These are phyloP conservation scores for Sander lucioperca DNA, from an alignment of 2,113 vertebrate genomes.

Conservation along the genomic window DNA sequence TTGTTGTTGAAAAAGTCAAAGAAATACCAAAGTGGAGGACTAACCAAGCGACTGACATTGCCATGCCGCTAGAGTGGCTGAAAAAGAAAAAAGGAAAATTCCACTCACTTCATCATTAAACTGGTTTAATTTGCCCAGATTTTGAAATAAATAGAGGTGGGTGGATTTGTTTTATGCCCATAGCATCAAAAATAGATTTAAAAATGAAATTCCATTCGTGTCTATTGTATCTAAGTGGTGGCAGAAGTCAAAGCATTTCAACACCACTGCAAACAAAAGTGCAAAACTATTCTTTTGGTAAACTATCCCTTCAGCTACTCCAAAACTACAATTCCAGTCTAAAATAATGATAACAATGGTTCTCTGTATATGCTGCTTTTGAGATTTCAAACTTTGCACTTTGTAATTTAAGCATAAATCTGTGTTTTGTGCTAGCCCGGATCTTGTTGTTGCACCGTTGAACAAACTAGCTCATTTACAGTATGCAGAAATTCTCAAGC, in stretches of 20 bases:
- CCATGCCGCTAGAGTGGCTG: neutral
- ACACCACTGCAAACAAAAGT: neutral
- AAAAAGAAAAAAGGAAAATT: neutral
- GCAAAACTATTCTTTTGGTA: neutral
- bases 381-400: neutral
- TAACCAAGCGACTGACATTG: neutral
- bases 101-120: too few species aligned
- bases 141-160: too few species aligned
- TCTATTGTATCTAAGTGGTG: neutral
- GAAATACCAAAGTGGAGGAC: neutral
- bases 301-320: neutral
- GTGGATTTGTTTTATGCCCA: too few species aligned
- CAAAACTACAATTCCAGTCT: neutral
- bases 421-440: neutral
- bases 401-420: neutral
- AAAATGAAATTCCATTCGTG: neutral
- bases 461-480: slow-evolving; percentile 10
- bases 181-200: neutral
- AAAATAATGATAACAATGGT: neutral
- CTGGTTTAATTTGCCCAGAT: too few species aligned
- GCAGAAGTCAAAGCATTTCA: neutral
- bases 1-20: neutral
- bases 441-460: neutral
- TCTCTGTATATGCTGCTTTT: too few species aligned
- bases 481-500: neutral